Conservation (phyloP, 2,888 invertebrate species). For the Nemurella pictetii region DNA sequence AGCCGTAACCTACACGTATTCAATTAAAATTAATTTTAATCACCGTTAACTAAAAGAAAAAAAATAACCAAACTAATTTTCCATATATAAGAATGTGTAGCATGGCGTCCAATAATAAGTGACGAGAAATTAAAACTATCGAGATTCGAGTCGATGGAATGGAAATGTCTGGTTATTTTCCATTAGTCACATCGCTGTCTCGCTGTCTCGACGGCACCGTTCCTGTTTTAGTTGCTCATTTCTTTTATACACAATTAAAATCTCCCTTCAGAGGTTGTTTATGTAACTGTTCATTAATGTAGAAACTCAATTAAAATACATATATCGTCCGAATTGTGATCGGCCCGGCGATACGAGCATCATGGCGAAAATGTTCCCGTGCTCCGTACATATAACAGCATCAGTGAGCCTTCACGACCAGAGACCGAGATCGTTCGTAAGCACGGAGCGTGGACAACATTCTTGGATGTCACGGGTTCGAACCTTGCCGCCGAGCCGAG, state of each 20-base stretch:
- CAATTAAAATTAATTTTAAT: slow-evolving; percentile 28
- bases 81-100: background rate
- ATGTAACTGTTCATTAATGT: background rate
- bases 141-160: background rate
- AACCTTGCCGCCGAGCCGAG: background rate
- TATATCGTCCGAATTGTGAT: background rate
- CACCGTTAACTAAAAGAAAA: background rate
- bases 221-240: background rate
- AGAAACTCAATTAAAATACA: background rate
- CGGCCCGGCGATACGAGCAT: background rate
- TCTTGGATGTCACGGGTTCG: background rate
- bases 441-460: background rate
- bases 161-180: slow-evolving; percentile 19
- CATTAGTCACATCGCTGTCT: slow-evolving; percentile 12
- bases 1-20: slow-evolving; percentile 12
- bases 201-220: background rate
- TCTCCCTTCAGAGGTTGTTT: background rate
- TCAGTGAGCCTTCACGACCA: no score
- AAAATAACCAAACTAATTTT: background rate
- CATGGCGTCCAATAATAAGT: background rate
- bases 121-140: background rate
- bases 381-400: background rate
- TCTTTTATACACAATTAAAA: background rate
- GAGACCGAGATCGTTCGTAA: no score
- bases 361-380: background rate